Percentiles rank a stretch among this genome's conserved stretches.
Conservation (phyloP, 64 coral and sea anemone genomes). For the Montipora efflorescens region DNA sequence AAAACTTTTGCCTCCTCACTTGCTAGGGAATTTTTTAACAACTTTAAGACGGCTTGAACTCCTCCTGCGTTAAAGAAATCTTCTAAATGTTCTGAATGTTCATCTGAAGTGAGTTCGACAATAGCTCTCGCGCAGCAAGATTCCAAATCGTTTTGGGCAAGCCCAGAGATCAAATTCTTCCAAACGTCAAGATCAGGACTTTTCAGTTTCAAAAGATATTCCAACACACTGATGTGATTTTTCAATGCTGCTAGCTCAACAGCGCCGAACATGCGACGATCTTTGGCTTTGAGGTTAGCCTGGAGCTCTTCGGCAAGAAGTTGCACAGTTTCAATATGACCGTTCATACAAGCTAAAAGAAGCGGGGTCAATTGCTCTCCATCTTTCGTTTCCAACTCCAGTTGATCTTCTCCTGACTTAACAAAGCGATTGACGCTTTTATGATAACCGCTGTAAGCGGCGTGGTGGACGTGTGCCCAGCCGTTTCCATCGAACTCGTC, state of each 20-base stretch:
- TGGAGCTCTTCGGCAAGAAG: conserved; percentile 83
- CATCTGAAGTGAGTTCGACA: conserved; percentile 71
- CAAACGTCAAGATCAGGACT: conserved; percentile 76
- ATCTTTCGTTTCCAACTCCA: conserved; percentile 93
- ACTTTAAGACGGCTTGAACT: conserved; percentile 53
- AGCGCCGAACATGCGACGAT: conserved; percentile 72
- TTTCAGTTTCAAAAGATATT: conserved; percentile 88
- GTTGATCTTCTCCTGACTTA: conserved; percentile 81
- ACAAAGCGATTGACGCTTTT: conserved; percentile 96
- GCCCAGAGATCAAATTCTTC: conserved; percentile 63
- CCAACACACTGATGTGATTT: conserved; percentile 70
- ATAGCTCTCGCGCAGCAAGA: conserved; percentile 68
- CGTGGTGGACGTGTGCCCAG: conserved; percentile 99
- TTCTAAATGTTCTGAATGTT: conserved; percentile 46
- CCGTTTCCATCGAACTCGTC: conserved; percentile 99
- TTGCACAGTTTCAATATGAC: conserved; percentile 84
- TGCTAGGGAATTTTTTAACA: conserved; percentile 64
- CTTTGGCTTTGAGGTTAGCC: conserved; percentile 84
- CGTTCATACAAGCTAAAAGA: conserved; percentile 85
- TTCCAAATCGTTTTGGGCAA: conserved; percentile 66
- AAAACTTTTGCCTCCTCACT: conserved; percentile 75
- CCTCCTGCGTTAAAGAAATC: conserved; percentile 69
- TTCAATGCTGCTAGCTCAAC: conserved; percentile 76
- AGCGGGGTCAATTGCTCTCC: conserved; percentile 82
- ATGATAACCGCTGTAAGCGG: conserved; percentile 90